These are phyloP conservation scores for Pogonocherus hispidulus DNA, from an alignment of 2,888 invertebrate species.

Conservation along the genomic window DNA sequence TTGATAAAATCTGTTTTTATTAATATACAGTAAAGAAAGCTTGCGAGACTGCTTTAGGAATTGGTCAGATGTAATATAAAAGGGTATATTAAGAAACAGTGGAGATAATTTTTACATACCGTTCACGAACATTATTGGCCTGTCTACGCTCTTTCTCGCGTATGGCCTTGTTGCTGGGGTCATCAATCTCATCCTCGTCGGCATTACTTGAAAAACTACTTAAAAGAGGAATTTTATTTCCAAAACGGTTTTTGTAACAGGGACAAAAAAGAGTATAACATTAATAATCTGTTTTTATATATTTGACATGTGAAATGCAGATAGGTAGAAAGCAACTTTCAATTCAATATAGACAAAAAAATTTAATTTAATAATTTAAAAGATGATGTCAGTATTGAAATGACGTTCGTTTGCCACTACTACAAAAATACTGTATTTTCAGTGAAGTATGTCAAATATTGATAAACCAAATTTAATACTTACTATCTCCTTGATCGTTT, in stretches of 20 bases:
- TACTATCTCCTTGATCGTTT: constrained; percentile 86
- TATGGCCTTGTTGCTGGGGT: constrained; percentile 91
- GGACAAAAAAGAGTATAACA: constrained; percentile 17
- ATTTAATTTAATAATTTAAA: too few species aligned
- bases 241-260: constrained; percentile 7
- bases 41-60: too few species aligned
- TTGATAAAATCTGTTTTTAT: too few species aligned
- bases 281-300: too few species aligned
- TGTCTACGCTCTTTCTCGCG: constrained; percentile 95
- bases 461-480: constrained; percentile 67
- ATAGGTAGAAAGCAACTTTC: too few species aligned
- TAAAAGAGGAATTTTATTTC: constrained; percentile 48
- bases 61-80: not conserved
- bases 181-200: constrained; percentile 83
- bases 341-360: too few species aligned
- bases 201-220: constrained; percentile 83
- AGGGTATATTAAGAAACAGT: not conserved
- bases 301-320: too few species aligned
- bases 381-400: not conserved
- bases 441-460: not conserved
- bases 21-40: too few species aligned
- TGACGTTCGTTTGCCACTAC: not conserved
- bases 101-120: constrained; percentile 75
- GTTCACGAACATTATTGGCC: constrained; percentile 98
- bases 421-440: not conserved